phyloP scores from a whole-genome alignment of 2,113 vertebrate species.

The Embiotoca jacksoni region DNA sequence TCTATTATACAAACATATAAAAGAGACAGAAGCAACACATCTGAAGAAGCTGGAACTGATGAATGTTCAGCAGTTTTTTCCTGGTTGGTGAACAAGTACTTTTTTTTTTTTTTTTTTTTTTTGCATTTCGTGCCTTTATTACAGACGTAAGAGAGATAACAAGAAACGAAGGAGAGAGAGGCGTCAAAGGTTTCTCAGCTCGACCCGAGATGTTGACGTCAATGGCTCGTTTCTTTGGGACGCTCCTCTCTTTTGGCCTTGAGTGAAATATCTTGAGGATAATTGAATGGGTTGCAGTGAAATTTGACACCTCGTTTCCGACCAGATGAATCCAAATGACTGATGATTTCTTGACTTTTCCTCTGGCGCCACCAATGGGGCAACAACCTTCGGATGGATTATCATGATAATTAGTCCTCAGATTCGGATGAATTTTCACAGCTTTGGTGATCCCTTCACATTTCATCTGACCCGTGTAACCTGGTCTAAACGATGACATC shows the following conservation, averaged over 20 bases:
- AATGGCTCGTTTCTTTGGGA: neutral
- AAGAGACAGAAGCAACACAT: neutral
- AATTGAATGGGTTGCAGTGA: neutral
- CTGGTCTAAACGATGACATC: no score
- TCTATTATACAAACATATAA: no score
- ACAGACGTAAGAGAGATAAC: neutral
- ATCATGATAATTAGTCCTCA: no score
- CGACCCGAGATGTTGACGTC: neutral
- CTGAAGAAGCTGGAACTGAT: no score
- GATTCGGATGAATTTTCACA: no score
- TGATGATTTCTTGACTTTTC: neutral
- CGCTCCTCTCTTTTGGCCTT: no score
- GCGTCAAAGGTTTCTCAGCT: neutral
- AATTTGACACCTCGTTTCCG: neutral
- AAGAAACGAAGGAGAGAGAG: neutral
- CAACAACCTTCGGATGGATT: neutral
- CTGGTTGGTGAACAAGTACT: neutral
- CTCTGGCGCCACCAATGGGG: neutral
- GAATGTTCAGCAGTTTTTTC: no score
- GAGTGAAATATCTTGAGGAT: neutral
- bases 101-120: neutral
- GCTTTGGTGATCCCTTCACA: no score
- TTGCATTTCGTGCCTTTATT: neutral
- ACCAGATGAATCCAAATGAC: neutral
- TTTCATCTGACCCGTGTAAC: no score